Conservation (phyloP, 2,113 vertebrate species). For the Microcebus tavaratra region DNA sequence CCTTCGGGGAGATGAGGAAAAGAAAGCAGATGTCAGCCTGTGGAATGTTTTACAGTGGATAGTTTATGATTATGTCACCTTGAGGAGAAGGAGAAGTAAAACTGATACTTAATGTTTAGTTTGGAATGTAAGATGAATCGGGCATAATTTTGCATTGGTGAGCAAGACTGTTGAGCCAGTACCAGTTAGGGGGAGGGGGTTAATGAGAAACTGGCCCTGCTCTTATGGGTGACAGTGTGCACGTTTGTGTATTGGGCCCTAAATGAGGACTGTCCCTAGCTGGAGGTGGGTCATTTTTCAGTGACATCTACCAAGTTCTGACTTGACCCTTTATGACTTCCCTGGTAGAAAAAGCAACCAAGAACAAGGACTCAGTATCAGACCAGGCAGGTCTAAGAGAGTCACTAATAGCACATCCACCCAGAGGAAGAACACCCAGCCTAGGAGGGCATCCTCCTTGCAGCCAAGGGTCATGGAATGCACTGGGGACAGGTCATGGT, state of each 20-base stretch:
- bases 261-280: not conserved
- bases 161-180: not conserved
- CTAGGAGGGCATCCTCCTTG: not conserved
- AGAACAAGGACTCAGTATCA: not conserved
- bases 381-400: not conserved
- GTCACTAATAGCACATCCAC: not conserved
- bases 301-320: not conserved
- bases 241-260: not conserved
- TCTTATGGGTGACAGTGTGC: not conserved
- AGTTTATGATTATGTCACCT: constrained; percentile 45
- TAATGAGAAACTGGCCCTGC: not conserved
- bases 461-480: not conserved
- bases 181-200: not conserved
- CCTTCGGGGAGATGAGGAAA: constrained; percentile 47
- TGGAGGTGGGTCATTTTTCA: not conserved
- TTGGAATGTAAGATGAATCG: not conserved
- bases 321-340: not conserved
- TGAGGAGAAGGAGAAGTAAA: constrained; percentile 8
- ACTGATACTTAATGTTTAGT: not conserved
- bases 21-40: constrained; percentile 58
- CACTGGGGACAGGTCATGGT: not conserved
- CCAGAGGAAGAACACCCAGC: not conserved
- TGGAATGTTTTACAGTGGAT: constrained; percentile 22
- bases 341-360: not conserved
- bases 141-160: not conserved